A percentile compares a stretch with the other conserved stretches of the same genome.
Evolutionary conservation across 2,888 invertebrate genomes (phyloP).

Genomic region (Macrophya alboannulata): DNA sequence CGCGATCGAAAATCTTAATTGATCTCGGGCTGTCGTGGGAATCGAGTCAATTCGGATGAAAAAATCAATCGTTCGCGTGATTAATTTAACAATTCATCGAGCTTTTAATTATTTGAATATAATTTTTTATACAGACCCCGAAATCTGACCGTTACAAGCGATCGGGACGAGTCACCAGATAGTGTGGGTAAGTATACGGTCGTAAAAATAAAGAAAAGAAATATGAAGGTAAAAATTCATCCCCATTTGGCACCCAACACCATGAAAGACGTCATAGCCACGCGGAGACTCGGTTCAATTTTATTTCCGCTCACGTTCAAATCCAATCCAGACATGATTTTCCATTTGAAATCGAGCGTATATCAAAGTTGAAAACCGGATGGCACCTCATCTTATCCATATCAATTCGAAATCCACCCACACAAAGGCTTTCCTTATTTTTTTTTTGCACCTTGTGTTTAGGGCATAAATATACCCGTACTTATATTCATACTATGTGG

Average conservation of each 20-base stretch:
- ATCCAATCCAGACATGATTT: slow-evolving; percentile 77
- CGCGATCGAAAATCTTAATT: not conserved
- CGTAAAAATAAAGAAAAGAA: slow-evolving; percentile 6
- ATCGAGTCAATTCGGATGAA: not conserved
- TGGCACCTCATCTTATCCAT: slow-evolving; percentile 72
- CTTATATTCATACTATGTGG: not conserved
- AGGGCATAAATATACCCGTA: slow-evolving; percentile 19
- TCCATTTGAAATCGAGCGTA: slow-evolving; percentile 79
- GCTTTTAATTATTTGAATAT: not conserved
- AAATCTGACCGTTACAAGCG: slow-evolving; percentile 1
- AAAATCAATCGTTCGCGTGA: slow-evolving; percentile 4
- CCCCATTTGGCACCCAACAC: slow-evolving; percentile 46
- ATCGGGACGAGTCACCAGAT: not conserved
- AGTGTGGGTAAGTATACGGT: not conserved
- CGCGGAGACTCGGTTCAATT: slow-evolving; percentile 59
- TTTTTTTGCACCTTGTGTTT: slow-evolving; percentile 52
- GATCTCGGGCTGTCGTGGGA: not conserved
- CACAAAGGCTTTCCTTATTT: not conserved
- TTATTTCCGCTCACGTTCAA: slow-evolving; percentile 77
- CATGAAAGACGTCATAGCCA: slow-evolving; percentile 18
- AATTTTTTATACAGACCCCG: not conserved
- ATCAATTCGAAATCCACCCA: slow-evolving; percentile 70
- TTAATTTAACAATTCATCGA: not conserved
- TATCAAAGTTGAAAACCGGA: slow-evolving; percentile 71
- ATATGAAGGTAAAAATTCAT: not conserved